These are phyloP conservation scores for Hirudo medicinalis DNA, from an alignment of 1,140 invertebrate genomes.

Conservation along the genomic window DNA sequence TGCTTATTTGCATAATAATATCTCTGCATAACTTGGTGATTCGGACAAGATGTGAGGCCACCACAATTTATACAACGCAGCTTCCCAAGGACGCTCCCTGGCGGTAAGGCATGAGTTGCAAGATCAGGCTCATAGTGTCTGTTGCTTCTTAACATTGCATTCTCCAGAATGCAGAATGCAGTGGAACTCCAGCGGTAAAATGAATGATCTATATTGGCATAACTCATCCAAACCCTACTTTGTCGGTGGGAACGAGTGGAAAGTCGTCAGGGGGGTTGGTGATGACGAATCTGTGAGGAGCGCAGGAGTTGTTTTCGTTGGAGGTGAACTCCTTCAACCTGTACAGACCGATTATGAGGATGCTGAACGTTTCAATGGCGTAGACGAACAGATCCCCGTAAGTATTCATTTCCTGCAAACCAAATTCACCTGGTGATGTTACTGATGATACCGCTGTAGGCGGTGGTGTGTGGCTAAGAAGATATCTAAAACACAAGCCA, in stretches of 20 bases:
- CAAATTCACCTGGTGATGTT: no score
- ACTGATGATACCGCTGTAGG: no score
- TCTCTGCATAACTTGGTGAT: no score
- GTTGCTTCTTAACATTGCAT: neutral
- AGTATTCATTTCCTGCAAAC: constrained; percentile 35
- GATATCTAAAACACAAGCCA: neutral
- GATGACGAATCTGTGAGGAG: constrained; percentile 97
- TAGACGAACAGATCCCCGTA: constrained; percentile 20
- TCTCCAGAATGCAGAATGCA: no score
- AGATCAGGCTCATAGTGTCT: no score
- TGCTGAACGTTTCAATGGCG: constrained; percentile 15
- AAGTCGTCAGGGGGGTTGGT: constrained; percentile 98
- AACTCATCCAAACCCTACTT: constrained; percentile 49
- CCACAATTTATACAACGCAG: no score
- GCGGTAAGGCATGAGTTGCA: no score
- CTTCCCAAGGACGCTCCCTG: no score
- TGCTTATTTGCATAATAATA: no score
- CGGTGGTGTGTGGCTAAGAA: no score
- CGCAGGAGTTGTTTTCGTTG: constrained; percentile 52
- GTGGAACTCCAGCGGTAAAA: neutral
- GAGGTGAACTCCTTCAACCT: constrained; percentile 9
- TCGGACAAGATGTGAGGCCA: no score
- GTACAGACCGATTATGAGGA: constrained; percentile 21
- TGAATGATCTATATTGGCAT: neutral
- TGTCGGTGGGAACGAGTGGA: constrained; percentile 83